Percentiles rank a stretch among this genome's conserved stretches.
Conservation (phyloP, 2,113 vertebrate species). For the Gopherus evgoodei region DNA sequence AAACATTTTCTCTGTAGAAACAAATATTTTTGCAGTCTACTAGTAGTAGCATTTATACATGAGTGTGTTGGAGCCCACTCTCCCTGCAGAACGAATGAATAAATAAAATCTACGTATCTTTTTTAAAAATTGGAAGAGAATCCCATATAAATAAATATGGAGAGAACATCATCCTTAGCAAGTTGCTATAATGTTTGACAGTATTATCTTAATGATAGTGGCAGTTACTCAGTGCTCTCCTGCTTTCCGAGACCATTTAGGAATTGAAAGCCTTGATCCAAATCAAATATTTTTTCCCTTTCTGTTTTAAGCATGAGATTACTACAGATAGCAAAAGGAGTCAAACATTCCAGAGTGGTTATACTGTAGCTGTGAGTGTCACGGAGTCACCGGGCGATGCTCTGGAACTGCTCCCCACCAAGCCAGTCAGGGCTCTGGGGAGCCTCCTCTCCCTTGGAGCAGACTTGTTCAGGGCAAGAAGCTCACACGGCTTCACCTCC, state of each 20-base stretch:
- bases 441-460: no score
- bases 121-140: not conserved
- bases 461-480: no score
- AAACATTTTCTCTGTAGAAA: not conserved
- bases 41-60: not conserved
- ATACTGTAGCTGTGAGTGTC: not conserved
- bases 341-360: not conserved
- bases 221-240: constrained; percentile 11
- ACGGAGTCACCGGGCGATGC: no score
- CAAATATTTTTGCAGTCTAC: not conserved
- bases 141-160: not conserved
- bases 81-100: not conserved
- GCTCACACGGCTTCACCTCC: no score
- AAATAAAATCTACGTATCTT: not conserved
- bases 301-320: not conserved
- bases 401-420: no score
- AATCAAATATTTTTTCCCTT: not conserved
- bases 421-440: no score
- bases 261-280: not conserved
- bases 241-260: not conserved
- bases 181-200: not conserved
- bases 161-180: not conserved
- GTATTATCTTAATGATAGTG: not conserved
- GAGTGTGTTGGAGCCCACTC: not conserved
- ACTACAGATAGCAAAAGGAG: not conserved